A percentile compares a stretch with the other conserved stretches of the same genome.
phyloP scores from a whole-genome alignment of 2,797 vertebrate species.

The Anas flavirostris region DNA sequence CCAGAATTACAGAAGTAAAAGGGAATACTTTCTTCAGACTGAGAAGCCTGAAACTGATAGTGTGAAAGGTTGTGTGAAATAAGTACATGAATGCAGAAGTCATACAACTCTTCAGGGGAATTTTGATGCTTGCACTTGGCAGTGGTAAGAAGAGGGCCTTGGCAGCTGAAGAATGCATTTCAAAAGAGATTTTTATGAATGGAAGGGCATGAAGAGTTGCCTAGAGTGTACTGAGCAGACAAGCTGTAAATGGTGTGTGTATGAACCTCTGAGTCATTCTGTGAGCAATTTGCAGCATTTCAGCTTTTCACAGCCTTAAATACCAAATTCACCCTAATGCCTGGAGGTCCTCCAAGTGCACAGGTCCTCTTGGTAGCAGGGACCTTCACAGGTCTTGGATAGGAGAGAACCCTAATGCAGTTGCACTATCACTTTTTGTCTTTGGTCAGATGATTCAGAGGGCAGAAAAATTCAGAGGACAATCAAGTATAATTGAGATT shows the following conservation, averaged over 20 bases:
- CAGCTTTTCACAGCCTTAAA: not conserved
- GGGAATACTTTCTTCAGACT: not conserved
- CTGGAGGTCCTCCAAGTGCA: not conserved
- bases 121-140: not conserved
- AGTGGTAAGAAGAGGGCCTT: not conserved
- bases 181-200: not conserved
- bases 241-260: not conserved
- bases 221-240: not conserved
- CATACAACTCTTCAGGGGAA: not conserved
- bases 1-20: not conserved
- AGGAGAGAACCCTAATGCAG: not conserved
- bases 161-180: not conserved
- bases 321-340: not conserved
- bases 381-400: not conserved
- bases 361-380: not conserved
- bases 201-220: not conserved
- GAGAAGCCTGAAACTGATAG: not conserved
- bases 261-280: fast-evolving
- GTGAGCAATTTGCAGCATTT: not conserved
- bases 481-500: not conserved
- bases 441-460: not conserved
- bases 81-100: not conserved
- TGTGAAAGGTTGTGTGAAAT: not conserved
- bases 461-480: not conserved
- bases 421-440: not conserved